Conservation (phyloP, 2,888 invertebrate genomes). For the Lottia gigantea region DNA sequence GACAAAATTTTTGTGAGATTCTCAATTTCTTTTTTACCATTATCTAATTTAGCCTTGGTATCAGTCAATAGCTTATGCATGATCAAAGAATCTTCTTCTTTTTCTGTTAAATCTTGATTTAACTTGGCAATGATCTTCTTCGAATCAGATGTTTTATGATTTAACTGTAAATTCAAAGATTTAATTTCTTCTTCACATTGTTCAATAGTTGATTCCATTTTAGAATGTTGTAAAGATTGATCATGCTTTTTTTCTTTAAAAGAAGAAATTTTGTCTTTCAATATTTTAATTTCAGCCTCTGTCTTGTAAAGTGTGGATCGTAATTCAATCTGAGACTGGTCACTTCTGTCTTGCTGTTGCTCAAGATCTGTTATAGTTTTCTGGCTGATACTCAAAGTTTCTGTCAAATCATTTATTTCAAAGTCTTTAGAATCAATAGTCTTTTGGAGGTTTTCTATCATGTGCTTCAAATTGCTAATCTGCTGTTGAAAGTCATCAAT, state of each 20-base stretch:
- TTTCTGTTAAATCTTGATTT: conserved; percentile 2
- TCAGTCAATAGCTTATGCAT: too few species aligned
- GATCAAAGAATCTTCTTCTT: conserved; percentile 18
- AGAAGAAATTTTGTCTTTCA: conserved; percentile 9
- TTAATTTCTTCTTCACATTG: conserved; percentile 30
- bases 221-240: conserved; percentile 26
- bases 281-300: conserved; percentile 17
- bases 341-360: conserved; percentile 14
- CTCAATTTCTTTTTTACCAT: conserved; percentile 3
- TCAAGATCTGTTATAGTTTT: conserved; percentile 12
- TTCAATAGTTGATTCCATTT: conserved; percentile 27
- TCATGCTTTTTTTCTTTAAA: conserved; percentile 27
- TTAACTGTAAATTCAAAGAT: conserved; percentile 10
- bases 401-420: conserved; percentile 3
- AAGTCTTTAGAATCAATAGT: neutral
- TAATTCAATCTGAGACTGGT: conserved; percentile 14
- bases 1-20: conserved; percentile 7
- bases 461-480: neutral
- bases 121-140: conserved; percentile 11
- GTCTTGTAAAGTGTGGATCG: conserved; percentile 9
- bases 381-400: neutral
- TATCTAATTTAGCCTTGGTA: conserved; percentile 10
- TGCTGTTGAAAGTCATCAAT: too few species aligned
- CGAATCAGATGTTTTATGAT: neutral
- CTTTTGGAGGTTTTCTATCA: neutral